Conservation (phyloP, 2,113 vertebrate genomes). For the Anguilla japonica region DNA sequence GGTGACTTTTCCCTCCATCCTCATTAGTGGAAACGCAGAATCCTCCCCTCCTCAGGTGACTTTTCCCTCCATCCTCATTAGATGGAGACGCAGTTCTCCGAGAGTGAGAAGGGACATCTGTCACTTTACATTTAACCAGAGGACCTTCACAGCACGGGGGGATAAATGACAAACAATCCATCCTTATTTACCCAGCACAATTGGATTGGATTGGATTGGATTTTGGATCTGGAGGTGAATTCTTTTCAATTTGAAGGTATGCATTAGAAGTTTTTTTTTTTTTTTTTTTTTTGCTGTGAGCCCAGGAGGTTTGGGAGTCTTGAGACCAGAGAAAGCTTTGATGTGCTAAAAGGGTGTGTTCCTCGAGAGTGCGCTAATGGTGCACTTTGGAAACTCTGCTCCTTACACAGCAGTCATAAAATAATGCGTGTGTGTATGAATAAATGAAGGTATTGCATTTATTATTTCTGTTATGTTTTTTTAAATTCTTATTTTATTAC, state of each 20-base stretch:
- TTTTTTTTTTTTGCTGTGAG: slow-evolving; percentile 45
- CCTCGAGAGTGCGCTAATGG: neutral
- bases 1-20: slow-evolving; percentile 51
- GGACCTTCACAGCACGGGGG: slow-evolving; percentile 53
- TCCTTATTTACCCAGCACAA: slow-evolving; percentile 70
- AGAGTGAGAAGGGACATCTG: slow-evolving; percentile 51
- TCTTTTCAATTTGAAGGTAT: slow-evolving; percentile 62
- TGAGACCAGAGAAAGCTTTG: neutral
- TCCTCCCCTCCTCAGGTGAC: slow-evolving; percentile 48
- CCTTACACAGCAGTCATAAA: neutral
- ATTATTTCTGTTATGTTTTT: too few species aligned
- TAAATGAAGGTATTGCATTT: too few species aligned
- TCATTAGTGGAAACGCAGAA: slow-evolving; percentile 47
- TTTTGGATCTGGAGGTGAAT: slow-evolving; percentile 63
- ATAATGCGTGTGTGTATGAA: too few species aligned
- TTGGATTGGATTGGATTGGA: slow-evolving; percentile 63
- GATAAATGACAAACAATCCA: slow-evolving; percentile 70
- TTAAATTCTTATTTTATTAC: too few species aligned
- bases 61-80: slow-evolving; percentile 53
- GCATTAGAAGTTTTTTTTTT: slow-evolving; percentile 54
- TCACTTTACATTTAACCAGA: slow-evolving; percentile 68
- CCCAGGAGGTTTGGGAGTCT: slow-evolving; percentile 34
- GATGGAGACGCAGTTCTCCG: slow-evolving; percentile 41
- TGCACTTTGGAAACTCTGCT: neutral
- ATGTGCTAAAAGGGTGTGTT: neutral